Percentiles rank a stretch among this genome's conserved stretches.
Conservation (phyloP, 2,113 vertebrate species). For the Myiozetetes cayanensis region DNA sequence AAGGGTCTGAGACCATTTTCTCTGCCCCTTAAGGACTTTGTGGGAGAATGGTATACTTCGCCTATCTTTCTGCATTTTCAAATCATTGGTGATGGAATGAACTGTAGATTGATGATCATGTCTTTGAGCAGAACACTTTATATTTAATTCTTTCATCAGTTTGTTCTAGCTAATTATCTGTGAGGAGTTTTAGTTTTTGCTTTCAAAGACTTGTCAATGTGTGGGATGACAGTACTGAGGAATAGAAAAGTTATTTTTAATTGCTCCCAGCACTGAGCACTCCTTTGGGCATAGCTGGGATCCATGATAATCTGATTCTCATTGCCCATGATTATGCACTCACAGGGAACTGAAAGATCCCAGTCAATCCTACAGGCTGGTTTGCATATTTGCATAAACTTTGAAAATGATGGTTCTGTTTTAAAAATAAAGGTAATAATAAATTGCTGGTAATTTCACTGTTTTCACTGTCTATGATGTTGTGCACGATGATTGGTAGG, state of each 20-base stretch:
- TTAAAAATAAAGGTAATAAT: not conserved
- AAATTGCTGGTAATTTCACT: not conserved
- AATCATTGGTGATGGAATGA: constrained; percentile 6
- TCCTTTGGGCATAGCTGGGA: constrained; percentile 29
- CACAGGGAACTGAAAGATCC: not conserved
- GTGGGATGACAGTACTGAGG: constrained; percentile 42
- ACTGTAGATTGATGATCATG: constrained; percentile 28
- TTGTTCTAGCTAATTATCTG: constrained; percentile 61
- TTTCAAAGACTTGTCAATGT: constrained; percentile 64
- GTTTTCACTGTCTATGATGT: not conserved
- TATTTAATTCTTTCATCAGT: constrained; percentile 60
- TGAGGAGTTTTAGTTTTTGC: constrained; percentile 57
- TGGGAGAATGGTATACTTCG: not conserved
- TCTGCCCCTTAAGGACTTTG: not conserved
- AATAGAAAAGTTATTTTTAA: constrained; percentile 42
- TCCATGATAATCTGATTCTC: constrained; percentile 5
- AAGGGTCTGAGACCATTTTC: not conserved
- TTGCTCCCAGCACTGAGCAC: constrained; percentile 5
- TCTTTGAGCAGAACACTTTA: constrained; percentile 47
- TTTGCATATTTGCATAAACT: not conserved
- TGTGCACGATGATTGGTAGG: not conserved
- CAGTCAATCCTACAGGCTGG: not conserved
- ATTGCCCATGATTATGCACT: not conserved
- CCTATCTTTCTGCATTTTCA: constrained; percentile 15
- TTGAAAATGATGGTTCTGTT: not conserved